Conservation (phyloP, 2,797 vertebrate species). For the Adelosebastes latens region DNA sequence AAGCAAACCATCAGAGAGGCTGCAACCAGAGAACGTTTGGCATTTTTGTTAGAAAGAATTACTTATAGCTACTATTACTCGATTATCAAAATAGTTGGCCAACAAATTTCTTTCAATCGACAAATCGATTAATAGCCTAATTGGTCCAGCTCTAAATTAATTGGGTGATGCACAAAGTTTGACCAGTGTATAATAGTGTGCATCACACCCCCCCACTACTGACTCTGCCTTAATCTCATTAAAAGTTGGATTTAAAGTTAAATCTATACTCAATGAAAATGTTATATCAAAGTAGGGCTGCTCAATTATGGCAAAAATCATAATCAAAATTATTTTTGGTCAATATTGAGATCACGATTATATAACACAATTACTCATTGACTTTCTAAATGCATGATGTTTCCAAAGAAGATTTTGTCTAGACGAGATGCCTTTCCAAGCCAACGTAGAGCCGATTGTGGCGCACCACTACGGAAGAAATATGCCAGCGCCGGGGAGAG, state of each 20-base stretch:
- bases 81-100: neutral
- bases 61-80: neutral
- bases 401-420: no score
- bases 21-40: neutral
- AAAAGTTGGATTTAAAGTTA: neutral
- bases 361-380: no score
- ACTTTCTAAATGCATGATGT: no score
- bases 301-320: no score
- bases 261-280: neutral
- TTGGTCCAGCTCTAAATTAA: neutral
- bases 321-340: no score
- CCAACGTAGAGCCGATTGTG: no score
- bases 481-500: no score
- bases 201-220: neutral
- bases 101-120: neutral
- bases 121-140: neutral
- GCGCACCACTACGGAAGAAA: no score
- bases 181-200: neutral
- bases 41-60: neutral
- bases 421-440: no score
- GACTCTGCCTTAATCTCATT: neutral
- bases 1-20: neutral
- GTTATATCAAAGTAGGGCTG: neutral
- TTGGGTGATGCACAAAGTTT: neutral
- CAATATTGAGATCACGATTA: no score